These are phyloP conservation scores for Lottia scabra DNA, from an alignment of 2,888 invertebrate genomes.

Conservation along the genomic window DNA sequence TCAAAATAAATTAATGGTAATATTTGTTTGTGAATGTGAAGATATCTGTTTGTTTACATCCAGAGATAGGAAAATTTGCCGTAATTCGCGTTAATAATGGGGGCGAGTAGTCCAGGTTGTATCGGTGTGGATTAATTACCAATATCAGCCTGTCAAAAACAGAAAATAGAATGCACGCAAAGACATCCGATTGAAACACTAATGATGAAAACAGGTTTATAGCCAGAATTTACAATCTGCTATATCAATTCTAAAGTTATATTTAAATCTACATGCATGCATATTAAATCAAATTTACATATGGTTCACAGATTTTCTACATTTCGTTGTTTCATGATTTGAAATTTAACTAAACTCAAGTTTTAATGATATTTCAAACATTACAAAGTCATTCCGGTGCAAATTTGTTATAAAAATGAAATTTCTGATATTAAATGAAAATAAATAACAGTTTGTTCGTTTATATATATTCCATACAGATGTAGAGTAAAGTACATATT, in stretches of 20 bases:
- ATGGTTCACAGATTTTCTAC: background rate
- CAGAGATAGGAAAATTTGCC: background rate
- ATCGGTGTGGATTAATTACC: no score
- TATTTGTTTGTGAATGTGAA: background rate
- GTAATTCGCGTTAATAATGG: background rate
- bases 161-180: no score
- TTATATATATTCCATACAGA: no score
- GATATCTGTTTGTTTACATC: conserved; percentile 1
- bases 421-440: no score
- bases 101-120: background rate
- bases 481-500: no score
- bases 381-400: no score
- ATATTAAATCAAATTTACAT: background rate
- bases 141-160: no score
- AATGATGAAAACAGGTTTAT: background rate
- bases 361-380: no score
- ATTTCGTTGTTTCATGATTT: no score
- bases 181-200: background rate
- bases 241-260: background rate
- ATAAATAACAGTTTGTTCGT: no score
- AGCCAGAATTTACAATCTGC: background rate
- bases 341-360: no score
- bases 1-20: background rate
- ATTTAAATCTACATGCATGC: background rate
- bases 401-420: no score